phyloP scores from a whole-genome alignment of 2,113 vertebrate species.

The Ophthalmolycus amberensis region DNA sequence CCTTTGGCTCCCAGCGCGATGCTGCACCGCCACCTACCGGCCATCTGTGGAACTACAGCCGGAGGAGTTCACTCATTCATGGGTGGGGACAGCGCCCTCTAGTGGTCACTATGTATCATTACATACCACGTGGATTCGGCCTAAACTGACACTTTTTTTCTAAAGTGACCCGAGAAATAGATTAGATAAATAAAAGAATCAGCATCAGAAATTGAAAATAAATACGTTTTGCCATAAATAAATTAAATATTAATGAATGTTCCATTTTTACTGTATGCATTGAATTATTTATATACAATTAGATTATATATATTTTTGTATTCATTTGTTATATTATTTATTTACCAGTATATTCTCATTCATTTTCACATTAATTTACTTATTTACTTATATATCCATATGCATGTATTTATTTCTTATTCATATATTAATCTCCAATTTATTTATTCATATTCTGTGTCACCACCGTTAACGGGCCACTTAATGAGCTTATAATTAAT shows the following conservation, averaged over 20 bases:
- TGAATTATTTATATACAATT: background rate
- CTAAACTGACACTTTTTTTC: background rate
- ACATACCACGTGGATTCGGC: background rate
- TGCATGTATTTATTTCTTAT: background rate
- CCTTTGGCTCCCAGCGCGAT: background rate
- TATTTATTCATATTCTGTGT: background rate
- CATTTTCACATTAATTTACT: background rate
- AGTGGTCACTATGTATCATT: conserved; percentile 13
- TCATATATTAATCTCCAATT: background rate
- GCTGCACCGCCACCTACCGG: conserved; percentile 52
- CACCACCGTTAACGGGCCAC: background rate
- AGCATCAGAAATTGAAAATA: background rate
- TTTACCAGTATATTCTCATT: background rate
- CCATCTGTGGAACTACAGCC: background rate
- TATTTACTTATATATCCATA: background rate
- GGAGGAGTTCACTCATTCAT: background rate
- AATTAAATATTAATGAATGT: background rate
- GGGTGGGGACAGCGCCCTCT: conserved; percentile 24
- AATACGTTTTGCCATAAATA: background rate
- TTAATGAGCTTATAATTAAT: background rate
- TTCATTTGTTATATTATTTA: background rate
- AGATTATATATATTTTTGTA: background rate
- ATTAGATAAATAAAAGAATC: background rate
- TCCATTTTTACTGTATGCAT: background rate
- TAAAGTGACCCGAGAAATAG: background rate